Evolutionary conservation across 1,140 invertebrate genomes (phyloP).

Genomic region (Drosophila pachea): DNA sequence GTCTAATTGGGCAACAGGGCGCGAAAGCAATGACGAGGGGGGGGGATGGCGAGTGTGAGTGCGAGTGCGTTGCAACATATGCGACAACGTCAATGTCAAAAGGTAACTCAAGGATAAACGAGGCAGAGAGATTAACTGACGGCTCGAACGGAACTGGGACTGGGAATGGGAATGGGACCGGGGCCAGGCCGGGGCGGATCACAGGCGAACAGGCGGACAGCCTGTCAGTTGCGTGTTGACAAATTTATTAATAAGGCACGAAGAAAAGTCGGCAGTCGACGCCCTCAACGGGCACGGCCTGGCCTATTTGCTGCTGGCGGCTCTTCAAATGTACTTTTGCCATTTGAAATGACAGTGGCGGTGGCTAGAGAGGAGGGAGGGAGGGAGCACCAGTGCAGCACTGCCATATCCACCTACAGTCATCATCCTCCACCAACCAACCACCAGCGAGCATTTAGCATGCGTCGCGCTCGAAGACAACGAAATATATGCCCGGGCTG

Average conservation of each 20-base stretch:
- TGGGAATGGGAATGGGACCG: not conserved
- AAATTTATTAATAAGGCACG: slow-evolving; percentile 79
- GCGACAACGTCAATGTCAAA: slow-evolving; percentile 51
- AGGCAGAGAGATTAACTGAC: slow-evolving; percentile 58
- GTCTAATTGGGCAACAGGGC: slow-evolving; percentile 48
- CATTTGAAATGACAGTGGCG: slow-evolving; percentile 61
- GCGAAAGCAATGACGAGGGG: no score
- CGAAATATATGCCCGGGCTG: slow-evolving; percentile 66
- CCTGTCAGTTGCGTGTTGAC: slow-evolving; percentile 78
- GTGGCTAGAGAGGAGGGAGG: not conserved
- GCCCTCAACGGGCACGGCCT: slow-evolving; percentile 58
- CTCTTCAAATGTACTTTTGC: slow-evolving; percentile 68
- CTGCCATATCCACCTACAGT: slow-evolving; percentile 25
- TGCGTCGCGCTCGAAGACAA: slow-evolving; percentile 36
- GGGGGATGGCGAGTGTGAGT: not conserved
- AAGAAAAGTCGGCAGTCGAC: slow-evolving; percentile 51
- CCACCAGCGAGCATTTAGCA: slow-evolving; percentile 62
- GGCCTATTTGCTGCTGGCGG: slow-evolving; percentile 72
- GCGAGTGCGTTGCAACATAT: slow-evolving; percentile 63
- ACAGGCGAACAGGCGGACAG: slow-evolving; percentile 70
- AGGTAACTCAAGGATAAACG: slow-evolving; percentile 59
- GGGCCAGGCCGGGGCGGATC: slow-evolving; percentile 41
- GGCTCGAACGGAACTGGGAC: slow-evolving; percentile 1
- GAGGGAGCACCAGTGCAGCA: not conserved
- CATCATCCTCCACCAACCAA: slow-evolving; percentile 50